phyloP scores from a whole-genome alignment of 2,797 vertebrate genomes.

The Alca torda region DNA sequence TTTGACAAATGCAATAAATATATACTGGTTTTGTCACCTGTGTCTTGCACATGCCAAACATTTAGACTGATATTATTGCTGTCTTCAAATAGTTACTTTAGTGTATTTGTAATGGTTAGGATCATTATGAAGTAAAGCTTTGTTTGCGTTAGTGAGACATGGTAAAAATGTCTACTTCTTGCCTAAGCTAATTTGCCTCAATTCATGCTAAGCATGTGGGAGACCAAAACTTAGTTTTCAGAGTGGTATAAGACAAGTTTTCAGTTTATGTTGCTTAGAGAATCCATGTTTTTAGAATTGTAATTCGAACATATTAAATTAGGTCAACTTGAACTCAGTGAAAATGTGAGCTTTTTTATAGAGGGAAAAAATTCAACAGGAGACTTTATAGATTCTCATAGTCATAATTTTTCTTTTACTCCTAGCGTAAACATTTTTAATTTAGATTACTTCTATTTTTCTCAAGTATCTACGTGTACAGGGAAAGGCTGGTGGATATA shows the following conservation, averaged over 20 bases:
- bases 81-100: not conserved
- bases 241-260: not conserved
- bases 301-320: not conserved
- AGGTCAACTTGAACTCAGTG: not conserved
- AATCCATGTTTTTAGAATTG: not conserved
- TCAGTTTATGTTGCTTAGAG: not conserved
- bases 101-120: not conserved
- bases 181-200: not conserved
- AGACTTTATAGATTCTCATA: not conserved
- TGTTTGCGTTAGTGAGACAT: not conserved
- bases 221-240: not conserved
- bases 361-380: not conserved
- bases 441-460: not conserved
- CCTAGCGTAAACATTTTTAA: not conserved
- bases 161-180: not conserved
- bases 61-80: not conserved
- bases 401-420: not conserved
- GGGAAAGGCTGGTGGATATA: not conserved
- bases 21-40: not conserved
- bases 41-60: not conserved
- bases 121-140: not conserved
- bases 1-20: accelerated
- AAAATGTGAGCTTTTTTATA: not conserved
- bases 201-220: not conserved
- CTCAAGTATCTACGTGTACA: not conserved